Base-by-base conservation (phyloP, 2,113 vertebrate genomes). In the Collichthys lucidus region DNA sequence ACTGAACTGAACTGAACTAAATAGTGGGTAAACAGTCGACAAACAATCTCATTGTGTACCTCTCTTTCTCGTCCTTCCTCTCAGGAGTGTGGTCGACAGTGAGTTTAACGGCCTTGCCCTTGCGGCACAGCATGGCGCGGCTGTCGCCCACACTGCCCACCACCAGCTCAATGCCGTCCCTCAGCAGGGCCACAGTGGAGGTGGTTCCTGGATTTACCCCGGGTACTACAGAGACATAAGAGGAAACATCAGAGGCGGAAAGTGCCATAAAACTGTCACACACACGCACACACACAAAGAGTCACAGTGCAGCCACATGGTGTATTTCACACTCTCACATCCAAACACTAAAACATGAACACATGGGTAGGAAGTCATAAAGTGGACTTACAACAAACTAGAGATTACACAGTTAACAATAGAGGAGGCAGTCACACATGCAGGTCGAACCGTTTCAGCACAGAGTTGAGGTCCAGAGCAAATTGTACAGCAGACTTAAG, bases 1-100 rank as follows among this genome's bases (percentile, higher is more conserved):
- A n/a, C n/a, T n/a, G n/a, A n/a, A n/a, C n/a, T n/a, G n/a, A n/a
- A n/a, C n/a, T n/a, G n/a, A n/a, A n/a, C n/a, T n/a, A n/a, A n/a
- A n/a, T n/a, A n/a, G n/a, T 26, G 2, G 26, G 3, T 26, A 26
- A 26, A 26, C 26, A 26, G 35, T 40, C 35, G 1, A 40, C 35
- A 40, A 40, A 40, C 35, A 40, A 9, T 49, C 55, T 40, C 35
- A 40, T 40, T 7, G 35, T 7, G 29, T 93, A 98, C 98, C 98
- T 98, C 87, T 98, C 96, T 80, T 99, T 99, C 86, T 99, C 98
- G 17, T 99, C 98, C 90, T 98, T 99, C 81, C 98, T 96, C 67
- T 99, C 98, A 2, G 98, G 98, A 12, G 98, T 99, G 82, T 99
- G 98, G 91, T 99, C 98, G 71, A 85, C 94, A n/a, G 98, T 99